phyloP scores from a whole-genome alignment of 2,797 vertebrate species.

The Pseudomugil tenellus region DNA sequence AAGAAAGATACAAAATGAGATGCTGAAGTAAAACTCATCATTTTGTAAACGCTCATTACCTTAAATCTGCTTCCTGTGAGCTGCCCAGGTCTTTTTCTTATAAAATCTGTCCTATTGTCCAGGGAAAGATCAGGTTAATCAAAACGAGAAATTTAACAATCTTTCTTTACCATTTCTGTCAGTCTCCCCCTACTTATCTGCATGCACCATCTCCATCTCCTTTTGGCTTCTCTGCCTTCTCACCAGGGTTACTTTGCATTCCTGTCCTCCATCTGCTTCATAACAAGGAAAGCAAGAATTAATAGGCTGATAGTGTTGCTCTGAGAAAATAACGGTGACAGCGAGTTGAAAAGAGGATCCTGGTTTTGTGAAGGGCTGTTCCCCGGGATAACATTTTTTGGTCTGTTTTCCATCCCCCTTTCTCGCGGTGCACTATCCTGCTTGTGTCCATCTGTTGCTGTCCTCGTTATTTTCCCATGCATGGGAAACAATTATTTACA shows the following conservation, averaged over 20 bases:
- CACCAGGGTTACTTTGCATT: constrained; percentile 52
- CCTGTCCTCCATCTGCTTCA: constrained; percentile 66
- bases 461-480: constrained; percentile 1
- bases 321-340: constrained; percentile 44
- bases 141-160: background rate
- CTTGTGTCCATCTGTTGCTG: constrained; percentile 16
- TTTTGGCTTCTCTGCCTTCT: constrained; percentile 47
- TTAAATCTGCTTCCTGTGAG: background rate
- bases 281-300: constrained; percentile 70
- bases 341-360: constrained; percentile 39
- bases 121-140: too few relatives aligned
- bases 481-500: background rate
- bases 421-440: constrained; percentile 5
- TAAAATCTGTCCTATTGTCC: background rate
- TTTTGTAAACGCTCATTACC: background rate
- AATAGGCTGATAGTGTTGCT: constrained; percentile 59
- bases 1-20: background rate
- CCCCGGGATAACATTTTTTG: constrained; percentile 2
- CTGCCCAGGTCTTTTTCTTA: background rate
- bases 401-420: constrained; percentile 3
- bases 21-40: constrained; percentile 1
- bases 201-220: constrained; percentile 28
- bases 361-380: constrained; percentile 18
- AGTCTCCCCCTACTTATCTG: constrained; percentile 14
- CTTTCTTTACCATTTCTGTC: constrained; percentile 2